Conservation (phyloP, 1,140 invertebrate species). For the Polypedilum vanderplanki region DNA sequence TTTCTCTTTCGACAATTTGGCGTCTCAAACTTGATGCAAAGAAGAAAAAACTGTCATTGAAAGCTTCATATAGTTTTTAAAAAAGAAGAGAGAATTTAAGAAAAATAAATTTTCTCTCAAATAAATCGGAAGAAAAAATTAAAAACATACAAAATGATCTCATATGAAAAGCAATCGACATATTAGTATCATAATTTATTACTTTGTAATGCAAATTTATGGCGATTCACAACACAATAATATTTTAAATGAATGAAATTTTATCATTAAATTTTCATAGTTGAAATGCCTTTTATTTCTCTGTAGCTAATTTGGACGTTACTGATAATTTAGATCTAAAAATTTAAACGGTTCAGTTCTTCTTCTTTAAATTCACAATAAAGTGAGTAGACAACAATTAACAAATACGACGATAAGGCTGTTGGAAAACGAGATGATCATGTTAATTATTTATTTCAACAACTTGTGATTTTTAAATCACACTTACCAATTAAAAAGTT, state of each 20-base stretch:
- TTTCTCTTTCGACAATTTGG: too few species aligned
- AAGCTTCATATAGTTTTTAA: too few species aligned
- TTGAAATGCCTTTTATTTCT: not conserved
- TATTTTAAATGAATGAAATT: not conserved
- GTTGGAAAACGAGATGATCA: not conserved
- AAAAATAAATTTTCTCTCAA: too few species aligned
- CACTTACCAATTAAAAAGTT: constrained; percentile 9
- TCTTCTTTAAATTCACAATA: constrained; percentile 17
- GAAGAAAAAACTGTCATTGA: too few species aligned
- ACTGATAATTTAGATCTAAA: not conserved
- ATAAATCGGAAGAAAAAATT: too few species aligned
- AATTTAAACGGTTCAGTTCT: constrained; percentile 2
- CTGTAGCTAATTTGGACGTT: not conserved
- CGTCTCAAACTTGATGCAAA: too few species aligned
- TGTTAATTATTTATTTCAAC: not conserved
- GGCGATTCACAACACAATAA: not conserved
- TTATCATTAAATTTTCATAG: not conserved
- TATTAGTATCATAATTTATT: not conserved
- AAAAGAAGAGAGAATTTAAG: too few species aligned
- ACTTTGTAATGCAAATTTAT: not conserved
- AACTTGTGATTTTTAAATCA: not conserved
- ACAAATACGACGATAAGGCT: not conserved
- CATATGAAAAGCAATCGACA: not conserved
- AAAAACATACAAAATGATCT: too few species aligned
- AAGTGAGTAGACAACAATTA: constrained; percentile 24